Conservation (phyloP, 2,888 invertebrate genomes). For the Euplexia lucipara region DNA sequence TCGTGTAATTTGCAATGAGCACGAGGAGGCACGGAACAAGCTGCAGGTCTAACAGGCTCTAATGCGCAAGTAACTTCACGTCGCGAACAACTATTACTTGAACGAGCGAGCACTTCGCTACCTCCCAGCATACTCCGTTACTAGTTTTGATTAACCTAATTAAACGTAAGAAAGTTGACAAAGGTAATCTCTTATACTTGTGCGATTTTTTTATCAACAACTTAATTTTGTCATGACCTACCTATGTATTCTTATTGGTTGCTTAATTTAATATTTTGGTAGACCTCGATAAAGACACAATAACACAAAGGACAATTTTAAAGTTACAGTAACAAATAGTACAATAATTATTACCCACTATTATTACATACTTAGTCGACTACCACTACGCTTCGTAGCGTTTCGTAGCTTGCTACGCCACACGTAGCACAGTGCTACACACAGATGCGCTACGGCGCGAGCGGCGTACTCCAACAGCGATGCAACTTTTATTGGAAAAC, state of each 20-base stretch:
- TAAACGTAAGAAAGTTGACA: neutral
- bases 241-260: too few species aligned
- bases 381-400: constrained; percentile 18
- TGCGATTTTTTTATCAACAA: too few species aligned
- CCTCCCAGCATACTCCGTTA: constrained; percentile 5
- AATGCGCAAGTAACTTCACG: constrained; percentile 53
- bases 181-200: too few species aligned
- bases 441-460: constrained; percentile 63
- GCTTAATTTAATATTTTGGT: neutral
- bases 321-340: neutral
- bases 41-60: constrained; percentile 24
- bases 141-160: constrained; percentile 24
- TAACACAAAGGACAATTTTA: neutral
- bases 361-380: neutral
- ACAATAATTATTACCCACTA: neutral
- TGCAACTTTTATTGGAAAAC: constrained; percentile 90
- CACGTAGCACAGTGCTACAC: constrained; percentile 46
- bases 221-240: too few species aligned
- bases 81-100: constrained; percentile 28
- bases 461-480: constrained; percentile 73
- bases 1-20: constrained; percentile 22
- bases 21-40: constrained; percentile 10
- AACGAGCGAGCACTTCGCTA: constrained; percentile 31
- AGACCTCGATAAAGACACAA: too few species aligned
- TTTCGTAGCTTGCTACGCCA: constrained; percentile 36